phyloP scores from a whole-genome alignment of 1,140 invertebrate species.

The Agrypnia vestita region DNA sequence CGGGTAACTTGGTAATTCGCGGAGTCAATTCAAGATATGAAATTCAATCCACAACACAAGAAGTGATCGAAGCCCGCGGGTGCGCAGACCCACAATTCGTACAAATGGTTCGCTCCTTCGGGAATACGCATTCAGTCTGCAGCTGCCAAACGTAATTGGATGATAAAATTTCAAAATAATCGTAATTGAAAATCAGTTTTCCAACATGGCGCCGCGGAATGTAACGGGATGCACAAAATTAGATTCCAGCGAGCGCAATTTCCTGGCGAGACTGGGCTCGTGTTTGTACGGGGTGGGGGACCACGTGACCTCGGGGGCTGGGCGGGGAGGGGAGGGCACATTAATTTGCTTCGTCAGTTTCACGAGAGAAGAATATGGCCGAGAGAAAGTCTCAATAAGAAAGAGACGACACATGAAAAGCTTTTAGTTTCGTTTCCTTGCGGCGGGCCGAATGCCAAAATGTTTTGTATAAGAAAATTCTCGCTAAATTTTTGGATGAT shows the following conservation, averaged over 20 bases:
- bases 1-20: too few relatives aligned
- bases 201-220: conserved; percentile 49
- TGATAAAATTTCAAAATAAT: conserved; percentile 53
- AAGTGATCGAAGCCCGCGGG: neutral
- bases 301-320: conserved; percentile 1
- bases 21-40: too few relatives aligned
- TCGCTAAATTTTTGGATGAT: conserved; percentile 6
- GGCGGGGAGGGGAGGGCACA: neutral
- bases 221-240: conserved; percentile 60
- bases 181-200: conserved; percentile 53
- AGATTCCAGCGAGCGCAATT: conserved; percentile 59
- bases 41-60: neutral
- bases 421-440: conserved; percentile 28
- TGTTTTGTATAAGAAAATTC: neutral
- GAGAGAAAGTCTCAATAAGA: conserved; percentile 39
- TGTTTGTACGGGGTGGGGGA: conserved; percentile 28
- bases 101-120: conserved; percentile 5
- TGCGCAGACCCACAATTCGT: neutral
- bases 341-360: conserved; percentile 46
- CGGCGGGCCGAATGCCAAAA: conserved; percentile 27
- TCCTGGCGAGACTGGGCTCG: conserved; percentile 52
- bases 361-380: conserved; percentile 3
- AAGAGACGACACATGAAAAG: conserved; percentile 11
- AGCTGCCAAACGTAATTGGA: conserved; percentile 45
- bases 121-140: conserved; percentile 13